These are phyloP conservation scores for Erithacus rubecula DNA, from an alignment of 2,797 vertebrate genomes.

Conservation along the genomic window DNA sequence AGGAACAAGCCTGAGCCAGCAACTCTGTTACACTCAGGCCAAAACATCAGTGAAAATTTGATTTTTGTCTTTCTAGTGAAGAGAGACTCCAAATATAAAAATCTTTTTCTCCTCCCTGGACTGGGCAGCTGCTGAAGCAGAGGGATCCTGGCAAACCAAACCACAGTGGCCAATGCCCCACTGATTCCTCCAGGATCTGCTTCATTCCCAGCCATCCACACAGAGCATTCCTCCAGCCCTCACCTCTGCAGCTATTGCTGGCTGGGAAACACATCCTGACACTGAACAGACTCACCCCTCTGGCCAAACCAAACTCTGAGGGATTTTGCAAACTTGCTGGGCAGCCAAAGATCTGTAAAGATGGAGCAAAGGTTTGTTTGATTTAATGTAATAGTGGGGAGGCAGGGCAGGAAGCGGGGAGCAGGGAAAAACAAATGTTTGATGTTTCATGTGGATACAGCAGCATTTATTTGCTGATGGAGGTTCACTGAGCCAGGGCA, in stretches of 20 bases:
- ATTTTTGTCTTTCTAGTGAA: background rate
- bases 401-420: background rate
- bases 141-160: background rate
- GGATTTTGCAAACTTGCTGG: background rate
- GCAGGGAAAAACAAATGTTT: slow-evolving; percentile 23
- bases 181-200: fast-evolving
- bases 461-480: background rate
- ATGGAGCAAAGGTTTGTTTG: slow-evolving; percentile 49
- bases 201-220: background rate
- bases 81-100: background rate
- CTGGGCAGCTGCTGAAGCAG: background rate
- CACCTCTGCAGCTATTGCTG: background rate
- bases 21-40: background rate
- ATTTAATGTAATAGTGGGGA: background rate
- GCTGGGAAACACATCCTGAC: slow-evolving; percentile 11
- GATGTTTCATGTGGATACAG: background rate
- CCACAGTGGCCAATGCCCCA: background rate
- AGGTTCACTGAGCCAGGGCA: background rate
- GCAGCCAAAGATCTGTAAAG: slow-evolving; percentile 30
- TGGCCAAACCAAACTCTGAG: background rate
- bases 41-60: background rate
- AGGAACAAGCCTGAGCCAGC: background rate
- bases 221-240: background rate
- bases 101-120: background rate
- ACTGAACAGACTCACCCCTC: slow-evolving; percentile 1